Conservation (phyloP, 2,113 vertebrate genomes). For the Glaucidium brasilianum region DNA sequence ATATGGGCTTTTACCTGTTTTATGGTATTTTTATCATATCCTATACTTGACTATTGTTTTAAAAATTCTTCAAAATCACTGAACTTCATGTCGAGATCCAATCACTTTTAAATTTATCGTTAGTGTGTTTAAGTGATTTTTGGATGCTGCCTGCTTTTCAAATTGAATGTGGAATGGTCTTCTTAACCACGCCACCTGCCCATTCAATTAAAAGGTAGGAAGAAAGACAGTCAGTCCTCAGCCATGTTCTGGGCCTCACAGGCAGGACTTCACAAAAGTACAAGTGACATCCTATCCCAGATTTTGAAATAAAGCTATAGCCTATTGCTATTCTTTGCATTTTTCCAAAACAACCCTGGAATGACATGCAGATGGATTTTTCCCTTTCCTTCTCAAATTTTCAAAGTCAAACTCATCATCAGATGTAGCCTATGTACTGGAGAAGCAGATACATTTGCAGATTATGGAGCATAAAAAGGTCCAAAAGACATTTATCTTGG, state of each 20-base stretch:
- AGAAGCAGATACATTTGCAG: not conserved
- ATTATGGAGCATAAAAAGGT: not conserved
- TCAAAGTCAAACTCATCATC: not conserved
- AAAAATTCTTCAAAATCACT: not conserved
- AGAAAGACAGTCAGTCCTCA: not conserved
- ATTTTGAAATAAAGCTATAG: not conserved
- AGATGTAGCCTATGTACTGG: not conserved
- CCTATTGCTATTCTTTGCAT: accelerated
- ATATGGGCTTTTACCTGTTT: not conserved
- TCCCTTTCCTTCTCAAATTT: not conserved
- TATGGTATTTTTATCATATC: not conserved
- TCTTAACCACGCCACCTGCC: not conserved
- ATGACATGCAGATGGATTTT: not conserved
- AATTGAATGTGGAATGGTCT: not conserved
- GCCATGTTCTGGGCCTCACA: not conserved
- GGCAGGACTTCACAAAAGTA: not conserved
- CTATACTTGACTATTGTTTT: not conserved
- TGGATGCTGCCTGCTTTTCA: not conserved
- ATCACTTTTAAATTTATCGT: not conserved
- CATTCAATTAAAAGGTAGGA: not conserved
- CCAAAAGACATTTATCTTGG: accelerated
- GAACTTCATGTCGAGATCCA: not conserved
- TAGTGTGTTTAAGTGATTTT: not conserved
- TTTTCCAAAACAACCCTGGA: not conserved
- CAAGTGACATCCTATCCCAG: accelerated